A percentile compares a stretch with the other conserved stretches of the same genome.
Conservation (phyloP, 2,888 invertebrate species). For the Sycophila texana region DNA sequence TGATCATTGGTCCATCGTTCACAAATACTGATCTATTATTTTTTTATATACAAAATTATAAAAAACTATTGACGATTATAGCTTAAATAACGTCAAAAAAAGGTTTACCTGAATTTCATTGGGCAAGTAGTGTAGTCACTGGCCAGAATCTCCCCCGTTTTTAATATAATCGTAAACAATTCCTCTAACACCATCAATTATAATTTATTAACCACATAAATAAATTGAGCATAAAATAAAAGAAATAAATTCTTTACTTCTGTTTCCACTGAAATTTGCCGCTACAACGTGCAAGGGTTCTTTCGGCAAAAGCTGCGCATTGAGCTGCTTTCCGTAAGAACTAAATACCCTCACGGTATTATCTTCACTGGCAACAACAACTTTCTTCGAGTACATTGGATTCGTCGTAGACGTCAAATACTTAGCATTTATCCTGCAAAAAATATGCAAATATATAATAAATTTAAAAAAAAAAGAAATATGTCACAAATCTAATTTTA, state of each 20-base stretch:
- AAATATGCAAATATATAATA: background rate
- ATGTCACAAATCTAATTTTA: background rate
- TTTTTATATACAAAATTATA: background rate
- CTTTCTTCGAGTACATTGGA: constrained; percentile 60
- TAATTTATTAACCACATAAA: background rate
- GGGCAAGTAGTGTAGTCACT: constrained; percentile 59
- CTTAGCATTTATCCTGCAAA: constrained; percentile 55
- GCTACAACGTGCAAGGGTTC: constrained; percentile 53
- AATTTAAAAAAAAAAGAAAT: background rate
- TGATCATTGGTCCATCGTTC: constrained; percentile 58
- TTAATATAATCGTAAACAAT: constrained; percentile 60
- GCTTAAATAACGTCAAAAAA: background rate
- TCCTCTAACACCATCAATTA: constrained; percentile 52
- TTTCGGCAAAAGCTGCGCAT: constrained; percentile 60
- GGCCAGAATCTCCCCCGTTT: constrained; percentile 61
- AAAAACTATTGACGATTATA: background rate
- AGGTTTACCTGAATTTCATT: constrained; percentile 59
- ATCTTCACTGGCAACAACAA: constrained; percentile 59
- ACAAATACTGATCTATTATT: constrained; percentile 56
- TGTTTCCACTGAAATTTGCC: constrained; percentile 59
- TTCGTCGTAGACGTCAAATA: constrained; percentile 58
- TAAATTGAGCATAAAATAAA: background rate
- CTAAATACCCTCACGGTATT: constrained; percentile 61
- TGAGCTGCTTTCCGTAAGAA: constrained; percentile 59
- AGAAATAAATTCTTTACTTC: constrained; percentile 50